Conservation (phyloP, 2,113 vertebrate genomes). For the Sterna hirundo region DNA sequence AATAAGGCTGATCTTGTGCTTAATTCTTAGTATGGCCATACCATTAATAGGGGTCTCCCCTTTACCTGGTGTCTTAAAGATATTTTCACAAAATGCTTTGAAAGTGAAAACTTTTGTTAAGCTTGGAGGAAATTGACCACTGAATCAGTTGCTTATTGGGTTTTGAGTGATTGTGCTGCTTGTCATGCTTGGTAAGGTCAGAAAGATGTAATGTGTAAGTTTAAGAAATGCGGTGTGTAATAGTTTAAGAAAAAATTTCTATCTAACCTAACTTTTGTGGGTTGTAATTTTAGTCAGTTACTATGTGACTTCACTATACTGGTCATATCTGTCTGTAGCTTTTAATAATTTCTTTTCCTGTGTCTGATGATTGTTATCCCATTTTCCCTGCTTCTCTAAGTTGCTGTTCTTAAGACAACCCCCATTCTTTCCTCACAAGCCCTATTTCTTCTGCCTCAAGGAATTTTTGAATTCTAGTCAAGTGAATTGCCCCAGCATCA, state of each 20-base stretch:
- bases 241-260: not conserved
- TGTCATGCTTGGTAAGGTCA: slow-evolving; percentile 7
- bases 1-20: not conserved
- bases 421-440: not conserved
- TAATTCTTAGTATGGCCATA: not conserved
- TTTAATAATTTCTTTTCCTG: not conserved
- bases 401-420: not conserved
- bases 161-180: slow-evolving; percentile 25
- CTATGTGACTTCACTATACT: not conserved
- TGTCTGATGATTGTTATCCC: not conserved
- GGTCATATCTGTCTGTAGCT: not conserved
- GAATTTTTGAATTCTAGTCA: not conserved
- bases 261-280: not conserved
- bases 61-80: not conserved
- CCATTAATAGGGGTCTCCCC: not conserved
- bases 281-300: not conserved
- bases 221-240: not conserved
- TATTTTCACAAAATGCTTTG: not conserved
- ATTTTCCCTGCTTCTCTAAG: not conserved
- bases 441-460: not conserved
- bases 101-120: not conserved
- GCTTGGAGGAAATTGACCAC: not conserved
- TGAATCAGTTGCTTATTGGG: not conserved
- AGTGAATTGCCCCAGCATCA: not conserved
- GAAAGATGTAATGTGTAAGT: not conserved